phyloP scores from a whole-genome alignment of 1,140 invertebrate species.

The Sarcophaga bullata region DNA sequence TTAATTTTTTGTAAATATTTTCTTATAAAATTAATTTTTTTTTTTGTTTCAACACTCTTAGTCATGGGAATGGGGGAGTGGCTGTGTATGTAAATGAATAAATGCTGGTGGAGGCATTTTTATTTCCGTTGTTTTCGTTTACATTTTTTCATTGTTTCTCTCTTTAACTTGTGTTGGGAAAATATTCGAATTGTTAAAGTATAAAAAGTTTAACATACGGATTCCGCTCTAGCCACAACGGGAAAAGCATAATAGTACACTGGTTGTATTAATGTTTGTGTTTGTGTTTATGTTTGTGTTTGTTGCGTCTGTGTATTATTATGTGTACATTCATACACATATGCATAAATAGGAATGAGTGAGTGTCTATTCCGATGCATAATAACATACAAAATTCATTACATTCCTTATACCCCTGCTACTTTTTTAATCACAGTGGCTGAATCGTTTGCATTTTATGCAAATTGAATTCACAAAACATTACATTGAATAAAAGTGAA shows the following conservation, averaged over 20 bases:
- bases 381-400: neutral
- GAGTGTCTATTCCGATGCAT: neutral
- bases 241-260: neutral
- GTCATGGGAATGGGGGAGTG: neutral
- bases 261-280: neutral
- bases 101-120: constrained; percentile 11
- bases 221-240: constrained; percentile 1
- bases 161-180: neutral
- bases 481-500: constrained; percentile 36
- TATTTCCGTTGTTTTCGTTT: neutral
- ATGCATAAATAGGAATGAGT: neutral
- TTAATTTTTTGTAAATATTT: no score
- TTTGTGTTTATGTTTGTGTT: neutral
- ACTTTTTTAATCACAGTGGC: neutral
- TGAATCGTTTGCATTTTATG: constrained; percentile 65
- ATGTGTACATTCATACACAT: neutral
- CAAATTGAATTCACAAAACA: constrained; percentile 59
- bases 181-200: neutral
- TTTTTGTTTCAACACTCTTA: no score
- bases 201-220: neutral
- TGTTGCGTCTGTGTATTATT: neutral
- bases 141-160: neutral
- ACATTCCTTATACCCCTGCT: neutral
- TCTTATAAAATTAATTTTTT: no score
- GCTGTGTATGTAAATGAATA: neutral